These are phyloP conservation scores for Trichosurus vulpecula DNA, from an alignment of 2,797 vertebrate species.

Conservation along the genomic window DNA sequence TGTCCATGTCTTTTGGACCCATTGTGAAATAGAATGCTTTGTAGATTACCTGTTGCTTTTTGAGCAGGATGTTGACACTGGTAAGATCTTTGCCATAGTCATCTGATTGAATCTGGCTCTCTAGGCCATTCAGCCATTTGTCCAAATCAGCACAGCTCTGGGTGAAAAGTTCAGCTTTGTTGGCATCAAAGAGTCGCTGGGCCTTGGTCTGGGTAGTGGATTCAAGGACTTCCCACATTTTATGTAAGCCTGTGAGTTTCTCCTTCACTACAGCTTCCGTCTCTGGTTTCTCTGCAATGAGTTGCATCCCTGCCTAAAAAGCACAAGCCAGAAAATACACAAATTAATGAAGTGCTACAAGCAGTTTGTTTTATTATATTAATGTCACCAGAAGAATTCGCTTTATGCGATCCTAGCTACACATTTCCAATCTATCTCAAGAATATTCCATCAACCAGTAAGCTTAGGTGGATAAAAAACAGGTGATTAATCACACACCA, in stretches of 20 bases:
- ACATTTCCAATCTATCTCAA: not conserved
- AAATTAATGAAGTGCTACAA: conserved; percentile 4
- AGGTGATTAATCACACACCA: not conserved
- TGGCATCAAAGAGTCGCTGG: conserved; percentile 97
- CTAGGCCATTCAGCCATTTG: conserved; percentile 94
- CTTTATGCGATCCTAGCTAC: not conserved
- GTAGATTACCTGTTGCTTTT: conserved; percentile 95
- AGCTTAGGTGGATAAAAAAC: not conserved
- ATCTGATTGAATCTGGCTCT: conserved; percentile 95
- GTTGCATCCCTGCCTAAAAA: conserved; percentile 90
- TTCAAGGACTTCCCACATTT: conserved; percentile 96
- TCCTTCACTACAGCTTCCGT: conserved; percentile 93
- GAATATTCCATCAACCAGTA: not conserved
- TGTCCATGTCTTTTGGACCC: not conserved
- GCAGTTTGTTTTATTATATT: not conserved
- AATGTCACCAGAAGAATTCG: not conserved
- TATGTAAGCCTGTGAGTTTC: conserved; percentile 91
- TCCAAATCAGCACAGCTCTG: conserved; percentile 98
- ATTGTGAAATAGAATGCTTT: not conserved
- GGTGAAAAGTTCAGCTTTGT: conserved; percentile 98
- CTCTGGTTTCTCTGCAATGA: conserved; percentile 97
- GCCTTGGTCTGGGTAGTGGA: conserved; percentile 98
- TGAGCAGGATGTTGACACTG: conserved; percentile 97
- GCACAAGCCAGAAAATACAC: conserved; percentile 63
- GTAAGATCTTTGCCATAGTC: conserved; percentile 99